Percentiles rank a stretch among this genome's conserved stretches.
Evolutionary conservation across 2,888 invertebrate species (phyloP).

Genomic region (Noctua comes): DNA sequence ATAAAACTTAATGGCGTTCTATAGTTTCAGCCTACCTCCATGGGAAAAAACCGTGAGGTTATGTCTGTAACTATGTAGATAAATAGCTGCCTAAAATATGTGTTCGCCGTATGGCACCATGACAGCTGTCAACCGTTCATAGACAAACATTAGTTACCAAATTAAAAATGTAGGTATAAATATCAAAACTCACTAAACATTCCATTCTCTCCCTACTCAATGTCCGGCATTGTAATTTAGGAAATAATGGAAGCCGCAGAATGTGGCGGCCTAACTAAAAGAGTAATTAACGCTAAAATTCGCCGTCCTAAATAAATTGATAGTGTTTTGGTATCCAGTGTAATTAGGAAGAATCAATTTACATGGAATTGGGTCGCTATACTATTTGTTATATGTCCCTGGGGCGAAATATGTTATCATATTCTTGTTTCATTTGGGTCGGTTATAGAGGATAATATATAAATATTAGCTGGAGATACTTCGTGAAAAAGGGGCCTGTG

Average conservation of each 20-base stretch:
- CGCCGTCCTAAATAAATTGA: constrained; percentile 52
- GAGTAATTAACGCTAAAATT: constrained; percentile 62
- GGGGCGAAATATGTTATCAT: constrained; percentile 16
- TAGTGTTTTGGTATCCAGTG: constrained; percentile 50
- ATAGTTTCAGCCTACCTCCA: not conserved
- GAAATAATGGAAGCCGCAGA: constrained; percentile 47
- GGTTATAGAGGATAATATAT: not conserved
- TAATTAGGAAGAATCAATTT: constrained; percentile 61
- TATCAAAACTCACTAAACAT: constrained; percentile 13
- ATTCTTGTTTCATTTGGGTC: constrained; percentile 1
- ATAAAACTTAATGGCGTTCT: not conserved
- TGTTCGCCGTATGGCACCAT: not conserved
- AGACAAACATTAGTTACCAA: not conserved
- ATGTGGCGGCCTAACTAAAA: constrained; percentile 52
- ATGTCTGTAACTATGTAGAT: not conserved
- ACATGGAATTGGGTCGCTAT: constrained; percentile 40
- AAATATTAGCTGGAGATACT: not conserved
- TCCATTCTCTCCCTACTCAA: constrained; percentile 41
- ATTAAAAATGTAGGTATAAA: constrained; percentile 1
- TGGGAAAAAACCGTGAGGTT: not conserved
- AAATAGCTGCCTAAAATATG: not conserved
- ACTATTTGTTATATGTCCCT: constrained; percentile 15
- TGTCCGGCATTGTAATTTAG: constrained; percentile 51
- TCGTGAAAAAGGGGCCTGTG: not conserved
- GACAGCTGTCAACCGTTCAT: not conserved